Conservation (phyloP, 2,797 vertebrate species). For the Etheostoma perlongum region DNA sequence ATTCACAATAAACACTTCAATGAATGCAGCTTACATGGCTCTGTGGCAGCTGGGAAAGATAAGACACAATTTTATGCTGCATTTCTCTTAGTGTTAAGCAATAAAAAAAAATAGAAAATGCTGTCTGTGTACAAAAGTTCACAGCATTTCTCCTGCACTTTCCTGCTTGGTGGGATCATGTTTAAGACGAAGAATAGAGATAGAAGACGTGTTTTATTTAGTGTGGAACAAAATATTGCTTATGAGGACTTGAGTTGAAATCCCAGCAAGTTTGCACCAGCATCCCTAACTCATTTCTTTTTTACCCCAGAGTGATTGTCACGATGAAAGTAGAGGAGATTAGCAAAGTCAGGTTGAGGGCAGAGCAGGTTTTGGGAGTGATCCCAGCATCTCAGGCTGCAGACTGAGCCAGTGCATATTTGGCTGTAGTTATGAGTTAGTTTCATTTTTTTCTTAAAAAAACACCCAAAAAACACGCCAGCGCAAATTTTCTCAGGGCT, state of each 20-base stretch:
- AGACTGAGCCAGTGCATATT: slow-evolving; percentile 52
- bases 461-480: slow-evolving; percentile 22
- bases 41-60: slow-evolving; percentile 47
- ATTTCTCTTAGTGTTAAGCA: slow-evolving; percentile 44
- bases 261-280: slow-evolving; percentile 60
- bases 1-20: slow-evolving; percentile 70
- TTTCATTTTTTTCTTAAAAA: slow-evolving; percentile 17
- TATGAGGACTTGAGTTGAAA: slow-evolving; percentile 81
- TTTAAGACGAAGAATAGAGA: slow-evolving; percentile 20
- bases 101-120: slow-evolving; percentile 42
- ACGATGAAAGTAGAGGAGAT: slow-evolving; percentile 39
- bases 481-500: slow-evolving; percentile 33
- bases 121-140: slow-evolving; percentile 40
- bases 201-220: slow-evolving; percentile 66
- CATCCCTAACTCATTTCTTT: slow-evolving; percentile 35
- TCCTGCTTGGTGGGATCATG: slow-evolving; percentile 10
- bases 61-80: slow-evolving; percentile 46
- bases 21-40: slow-evolving; percentile 41
- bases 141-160: slow-evolving; percentile 19
- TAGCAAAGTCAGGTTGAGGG: slow-evolving; percentile 67
- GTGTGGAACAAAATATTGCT: slow-evolving; percentile 77
- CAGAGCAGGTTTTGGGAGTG: slow-evolving; percentile 62
- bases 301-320: slow-evolving; percentile 42
- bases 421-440: slow-evolving; percentile 51
- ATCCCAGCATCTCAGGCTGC: slow-evolving; percentile 47